A percentile compares a stretch with the other conserved stretches of the same genome.
Evolutionary conservation across 2,888 invertebrate genomes (phyloP).

Genomic region (Drosophila diplacantha): DNA sequence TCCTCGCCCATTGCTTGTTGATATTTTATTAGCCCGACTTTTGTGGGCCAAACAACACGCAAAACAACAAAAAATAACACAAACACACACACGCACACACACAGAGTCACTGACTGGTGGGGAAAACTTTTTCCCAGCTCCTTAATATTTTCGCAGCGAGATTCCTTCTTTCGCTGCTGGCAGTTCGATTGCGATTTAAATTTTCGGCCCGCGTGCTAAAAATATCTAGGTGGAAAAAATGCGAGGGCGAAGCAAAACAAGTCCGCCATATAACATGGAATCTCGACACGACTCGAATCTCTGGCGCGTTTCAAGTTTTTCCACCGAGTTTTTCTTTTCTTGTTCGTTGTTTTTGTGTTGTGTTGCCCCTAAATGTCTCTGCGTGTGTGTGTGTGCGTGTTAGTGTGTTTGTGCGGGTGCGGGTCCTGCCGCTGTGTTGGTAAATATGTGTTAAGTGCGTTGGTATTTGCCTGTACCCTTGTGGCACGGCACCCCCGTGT

Average conservation of each 20-base stretch:
- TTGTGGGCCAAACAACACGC: conserved; percentile 36
- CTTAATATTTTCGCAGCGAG: conserved; percentile 24
- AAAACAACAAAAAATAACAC: conserved; percentile 30
- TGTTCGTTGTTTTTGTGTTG: conserved; percentile 34
- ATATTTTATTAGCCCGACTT: conserved; percentile 62
- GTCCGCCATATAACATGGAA: conserved; percentile 36
- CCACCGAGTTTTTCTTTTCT: conserved; percentile 38
- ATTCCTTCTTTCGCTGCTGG: conserved; percentile 25
- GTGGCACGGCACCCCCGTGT: conserved; percentile 2
- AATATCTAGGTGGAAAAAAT: conserved; percentile 40
- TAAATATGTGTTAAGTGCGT: conserved; percentile 73
- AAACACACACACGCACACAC: neutral
- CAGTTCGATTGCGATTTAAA: conserved; percentile 56
- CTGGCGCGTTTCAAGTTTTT: conserved; percentile 39
- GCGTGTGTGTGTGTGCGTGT: conserved; percentile 30
- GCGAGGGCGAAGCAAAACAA: conserved; percentile 29
- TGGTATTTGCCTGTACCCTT: conserved; percentile 62
- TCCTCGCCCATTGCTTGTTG: conserved; percentile 58
- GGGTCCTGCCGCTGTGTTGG: conserved; percentile 47
- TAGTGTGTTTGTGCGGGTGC: conserved; percentile 12
- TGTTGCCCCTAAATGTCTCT: conserved; percentile 44
- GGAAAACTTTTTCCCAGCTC: conserved; percentile 25
- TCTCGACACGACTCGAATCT: conserved; percentile 40
- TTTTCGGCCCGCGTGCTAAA: conserved; percentile 56
- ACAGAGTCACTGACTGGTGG: conserved; percentile 1